These are phyloP conservation scores for Atta colombica DNA, from an alignment of 1,140 invertebrate genomes.

Conservation along the genomic window DNA sequence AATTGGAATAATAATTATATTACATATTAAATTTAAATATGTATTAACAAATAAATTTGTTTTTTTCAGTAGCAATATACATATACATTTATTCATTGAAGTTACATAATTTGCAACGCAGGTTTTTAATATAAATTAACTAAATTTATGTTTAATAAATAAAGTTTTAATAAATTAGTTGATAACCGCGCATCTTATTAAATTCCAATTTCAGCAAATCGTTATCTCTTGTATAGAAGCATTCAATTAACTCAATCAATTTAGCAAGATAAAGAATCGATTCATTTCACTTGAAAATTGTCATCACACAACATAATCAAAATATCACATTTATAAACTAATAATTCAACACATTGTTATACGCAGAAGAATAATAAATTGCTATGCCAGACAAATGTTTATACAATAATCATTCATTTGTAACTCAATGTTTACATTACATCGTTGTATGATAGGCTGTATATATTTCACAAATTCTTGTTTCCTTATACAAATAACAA, in stretches of 20 bases:
- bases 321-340: constrained; percentile 24
- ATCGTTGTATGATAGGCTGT: background rate
- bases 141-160: background rate
- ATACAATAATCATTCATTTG: constrained; percentile 39
- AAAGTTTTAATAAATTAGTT: background rate
- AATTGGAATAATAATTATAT: background rate
- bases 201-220: background rate
- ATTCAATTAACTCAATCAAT: constrained; percentile 24
- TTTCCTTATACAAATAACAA: constrained; percentile 19
- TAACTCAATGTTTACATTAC: constrained; percentile 25
- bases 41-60: background rate
- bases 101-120: background rate
- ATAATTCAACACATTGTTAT: constrained; percentile 39
- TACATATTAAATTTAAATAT: background rate
- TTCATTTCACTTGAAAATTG: constrained; percentile 45
- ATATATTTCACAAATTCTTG: constrained; percentile 16
- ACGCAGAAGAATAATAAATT: constrained; percentile 7
- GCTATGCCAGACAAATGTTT: constrained; percentile 28
- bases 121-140: background rate
- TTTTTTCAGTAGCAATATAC: background rate
- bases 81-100: background rate
- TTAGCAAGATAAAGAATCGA: constrained; percentile 20
- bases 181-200: background rate
- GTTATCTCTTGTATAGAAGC: background rate
- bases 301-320: constrained; percentile 34